A percentile compares a stretch with the other conserved stretches of the same genome.
Evolutionary conservation across 2,888 invertebrate genomes (phyloP).

Genomic region (Tineola bisselliella): DNA sequence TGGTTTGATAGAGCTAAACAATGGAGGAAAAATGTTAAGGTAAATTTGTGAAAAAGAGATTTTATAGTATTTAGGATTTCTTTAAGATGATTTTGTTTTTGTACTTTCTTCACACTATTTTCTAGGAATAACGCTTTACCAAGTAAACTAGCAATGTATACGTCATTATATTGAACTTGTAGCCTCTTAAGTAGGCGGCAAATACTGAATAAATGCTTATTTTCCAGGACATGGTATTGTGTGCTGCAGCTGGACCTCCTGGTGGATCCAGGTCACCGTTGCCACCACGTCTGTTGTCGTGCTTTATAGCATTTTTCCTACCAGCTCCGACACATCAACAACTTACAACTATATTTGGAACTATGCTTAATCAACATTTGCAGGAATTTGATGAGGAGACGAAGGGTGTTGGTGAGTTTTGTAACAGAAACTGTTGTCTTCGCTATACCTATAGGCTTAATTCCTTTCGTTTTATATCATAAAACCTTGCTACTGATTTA

Average conservation of each 20-base stretch:
- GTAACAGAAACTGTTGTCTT: background rate
- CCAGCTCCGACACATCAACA: conserved; percentile 76
- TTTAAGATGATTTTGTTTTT: no score
- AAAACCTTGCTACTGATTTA: no score
- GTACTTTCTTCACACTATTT: no score
- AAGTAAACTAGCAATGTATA: no score
- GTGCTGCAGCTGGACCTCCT: conserved; percentile 87
- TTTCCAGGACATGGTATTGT: conserved; percentile 75
- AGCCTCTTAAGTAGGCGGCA: no score
- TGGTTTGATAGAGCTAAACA: conserved; percentile 89
- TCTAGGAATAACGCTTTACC: no score
- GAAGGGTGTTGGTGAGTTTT: conserved; percentile 70
- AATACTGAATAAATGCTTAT: no score
- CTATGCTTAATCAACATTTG: conserved; percentile 84
- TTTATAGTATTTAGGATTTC: no score
- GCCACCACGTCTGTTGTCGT: conserved; percentile 79
- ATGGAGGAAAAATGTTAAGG: conserved; percentile 78
- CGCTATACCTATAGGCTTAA: no score
- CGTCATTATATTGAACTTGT: no score
- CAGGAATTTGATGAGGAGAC: conserved; percentile 82
- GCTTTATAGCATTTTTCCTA: conserved; percentile 80
- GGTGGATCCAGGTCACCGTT: conserved; percentile 87
- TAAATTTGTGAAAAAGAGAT: no score
- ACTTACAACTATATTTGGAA: conserved; percentile 82
- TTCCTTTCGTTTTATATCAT: no score